phyloP scores from a whole-genome alignment of 2,888 invertebrate genomes.

The Conistra vaccinii region DNA sequence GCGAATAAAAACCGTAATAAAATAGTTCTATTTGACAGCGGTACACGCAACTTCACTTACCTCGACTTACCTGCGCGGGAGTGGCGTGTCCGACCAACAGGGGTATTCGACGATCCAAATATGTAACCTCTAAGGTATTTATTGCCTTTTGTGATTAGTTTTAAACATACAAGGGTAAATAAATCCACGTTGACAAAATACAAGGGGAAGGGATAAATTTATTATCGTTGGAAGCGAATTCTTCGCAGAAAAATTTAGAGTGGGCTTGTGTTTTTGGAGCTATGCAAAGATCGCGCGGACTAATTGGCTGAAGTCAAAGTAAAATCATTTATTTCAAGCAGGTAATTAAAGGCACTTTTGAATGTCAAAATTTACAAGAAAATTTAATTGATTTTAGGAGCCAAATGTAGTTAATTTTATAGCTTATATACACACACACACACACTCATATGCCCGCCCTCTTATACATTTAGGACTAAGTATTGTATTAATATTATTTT shows the following conservation, averaged over 20 bases:
- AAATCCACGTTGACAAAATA: conserved; percentile 62
- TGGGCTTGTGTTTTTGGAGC: background rate
- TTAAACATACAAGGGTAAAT: conserved; percentile 49
- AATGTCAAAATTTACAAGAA: no score
- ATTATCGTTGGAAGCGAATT: conserved; percentile 18
- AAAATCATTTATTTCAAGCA: no score
- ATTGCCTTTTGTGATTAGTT: conserved; percentile 70
- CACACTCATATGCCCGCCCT: no score
- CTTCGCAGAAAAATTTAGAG: conserved; percentile 41
- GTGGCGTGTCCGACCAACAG: conserved; percentile 77
- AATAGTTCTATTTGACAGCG: conserved; percentile 85
- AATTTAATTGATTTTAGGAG: no score
- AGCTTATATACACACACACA: no score
- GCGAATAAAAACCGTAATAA: conserved; percentile 83
- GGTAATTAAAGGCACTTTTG: no score
- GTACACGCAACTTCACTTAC: conserved; percentile 89
- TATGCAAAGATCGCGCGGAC: conserved; percentile 1
- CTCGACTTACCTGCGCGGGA: conserved; percentile 86
- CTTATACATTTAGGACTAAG: no score
- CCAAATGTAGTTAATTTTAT: no score
- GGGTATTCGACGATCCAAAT: conserved; percentile 77
- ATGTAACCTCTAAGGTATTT: conserved; percentile 73
- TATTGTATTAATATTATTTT: no score
- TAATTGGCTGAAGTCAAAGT: no score
- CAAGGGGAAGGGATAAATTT: conserved; percentile 40